Evolutionary conservation across 2,888 invertebrate genomes (phyloP), one percentile per base, ranked within the genome.

Genomic region (Gibbula magus): DNA sequence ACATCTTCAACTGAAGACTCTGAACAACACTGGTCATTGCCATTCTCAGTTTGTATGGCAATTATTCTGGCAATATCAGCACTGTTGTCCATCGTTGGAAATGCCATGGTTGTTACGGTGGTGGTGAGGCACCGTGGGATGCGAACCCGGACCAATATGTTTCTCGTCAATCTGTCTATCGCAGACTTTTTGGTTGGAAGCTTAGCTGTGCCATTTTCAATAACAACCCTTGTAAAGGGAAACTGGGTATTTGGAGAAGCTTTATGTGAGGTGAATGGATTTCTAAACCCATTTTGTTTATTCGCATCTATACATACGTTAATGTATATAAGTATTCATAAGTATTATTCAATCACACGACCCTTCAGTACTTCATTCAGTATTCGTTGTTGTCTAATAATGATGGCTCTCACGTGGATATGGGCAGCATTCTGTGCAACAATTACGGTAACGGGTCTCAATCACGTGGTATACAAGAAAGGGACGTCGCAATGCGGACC

Each of bases 111-210:
- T 18, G 91, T 93, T 20, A 81, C 91, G 8, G 93, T 93, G 22
- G 92, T 93, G 16, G 84, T 89, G 18, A 86, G 92, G 2, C 93
- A 93, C 86, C 86, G 91, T 39, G 93, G 92, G 8, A 93, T 93
- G 93, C 89, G 92, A 70, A 93, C 93, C 2, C 87, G 93, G 22
- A 93, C 93, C 29, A 93, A 94, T 85, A 89, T 93, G 86, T 93
- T 93, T 82, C 89, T 94, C 53, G 92, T 92, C 10, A 93, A 92
- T 84, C 86, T 94, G 77, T 93, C 93, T 0, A 88, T 93, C 10
- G 93, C 93, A 0, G 93, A 94, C 85, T 91, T 93, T 25, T 82
- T 93, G 61, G 92, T 92, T 4, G 93, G 93, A 0, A 80, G 92
- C 8, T 81, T 93, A 20, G 89, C 93, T 22, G 92, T 93, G 87